Base-by-base conservation (phyloP, 2,797 vertebrate species). In the Argyrosomus regius region DNA sequence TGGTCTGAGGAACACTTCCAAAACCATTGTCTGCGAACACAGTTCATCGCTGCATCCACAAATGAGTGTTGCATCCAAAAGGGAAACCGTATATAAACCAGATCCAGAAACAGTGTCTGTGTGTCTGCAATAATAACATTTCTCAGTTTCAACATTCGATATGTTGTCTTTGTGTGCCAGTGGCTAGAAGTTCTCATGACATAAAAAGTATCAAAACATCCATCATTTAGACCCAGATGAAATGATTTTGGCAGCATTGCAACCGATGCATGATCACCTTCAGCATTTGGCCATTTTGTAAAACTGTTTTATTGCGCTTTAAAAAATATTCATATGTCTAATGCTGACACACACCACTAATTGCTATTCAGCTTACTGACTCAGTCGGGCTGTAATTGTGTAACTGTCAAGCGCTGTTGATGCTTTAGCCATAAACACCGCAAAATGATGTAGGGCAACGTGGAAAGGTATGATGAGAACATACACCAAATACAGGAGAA, bases 331-430 rank as follows among this genome's bases (percentile, higher is more conserved):
- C 0, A 31, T 20, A 49, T 43, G 39, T 39, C 3, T 18, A 31
- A 57, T 28, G 58, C 59, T 68, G 72, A 74, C 68, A 57, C 24
- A 75, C 20, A 56, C n/a, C 64, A 69, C 45, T 53, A 65, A 81
- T 10, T 77, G 64, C 6, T 50, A 39, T 50, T 74, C 46, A 59
- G 3, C 48, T 46, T 54, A 49, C 16, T 83, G 66, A 86, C 75
- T 84, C 70, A 63, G 22, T 46, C n/a, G 54, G 13, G 58, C 48
- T 67, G 53, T 64, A 60, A 49, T 6, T 76, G 24, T 52, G 17
- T 56, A 39, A 64, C 18, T 48, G 35, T 54, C 48, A 41, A 41
- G 49, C 48, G 31, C 16, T 52, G 17, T 12, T 62, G 49, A 67
- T 48, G 31, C 18, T 2, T 24, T 54, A 22, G 53, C 4, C 35